A percentile compares a stretch with the other conserved stretches of the same genome.
These are phyloP conservation scores for Meles meles DNA, from an alignment of 2,113 vertebrate genomes.

Conservation along the genomic window DNA sequence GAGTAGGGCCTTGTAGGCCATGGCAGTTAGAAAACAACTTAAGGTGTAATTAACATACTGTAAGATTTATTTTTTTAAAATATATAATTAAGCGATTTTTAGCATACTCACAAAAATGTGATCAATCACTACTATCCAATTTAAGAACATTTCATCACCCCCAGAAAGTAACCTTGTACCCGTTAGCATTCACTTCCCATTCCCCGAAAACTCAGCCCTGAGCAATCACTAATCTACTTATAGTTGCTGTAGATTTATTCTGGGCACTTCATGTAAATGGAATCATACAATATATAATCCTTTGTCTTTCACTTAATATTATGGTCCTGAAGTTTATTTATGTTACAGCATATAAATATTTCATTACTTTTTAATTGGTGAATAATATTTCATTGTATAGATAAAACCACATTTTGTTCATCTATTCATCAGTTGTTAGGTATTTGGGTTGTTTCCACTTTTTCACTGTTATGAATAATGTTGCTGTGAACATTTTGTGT, in stretches of 20 bases:
- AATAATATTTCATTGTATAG: slow-evolving; percentile 8
- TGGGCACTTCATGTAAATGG: slow-evolving; percentile 12
- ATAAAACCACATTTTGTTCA: slow-evolving; percentile 20
- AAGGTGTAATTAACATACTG: background rate
- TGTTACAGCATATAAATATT: background rate
- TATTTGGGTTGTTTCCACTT: slow-evolving; percentile 29
- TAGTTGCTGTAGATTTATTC: background rate
- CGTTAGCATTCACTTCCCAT: background rate
- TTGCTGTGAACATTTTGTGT: slow-evolving; percentile 24
- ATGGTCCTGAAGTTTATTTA: background rate
- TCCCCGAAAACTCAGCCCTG: background rate
- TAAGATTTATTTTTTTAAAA: background rate
- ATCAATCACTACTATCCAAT: background rate
- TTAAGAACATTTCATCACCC: slow-evolving; percentile 34
- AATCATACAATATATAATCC: background rate
- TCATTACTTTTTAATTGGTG: slow-evolving; percentile 33
- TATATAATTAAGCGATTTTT: background rate
- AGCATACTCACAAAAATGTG: background rate
- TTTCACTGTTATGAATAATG: background rate
- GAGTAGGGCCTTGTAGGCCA: background rate
- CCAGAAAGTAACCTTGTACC: background rate
- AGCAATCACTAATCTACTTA: background rate
- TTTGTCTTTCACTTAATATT: slow-evolving; percentile 1
- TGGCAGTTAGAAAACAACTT: slow-evolving; percentile 8
- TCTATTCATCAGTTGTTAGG: background rate